These are phyloP conservation scores for Gallinago jamesoni DNA, from an alignment of 2,113 vertebrate species.

Conservation along the genomic window DNA sequence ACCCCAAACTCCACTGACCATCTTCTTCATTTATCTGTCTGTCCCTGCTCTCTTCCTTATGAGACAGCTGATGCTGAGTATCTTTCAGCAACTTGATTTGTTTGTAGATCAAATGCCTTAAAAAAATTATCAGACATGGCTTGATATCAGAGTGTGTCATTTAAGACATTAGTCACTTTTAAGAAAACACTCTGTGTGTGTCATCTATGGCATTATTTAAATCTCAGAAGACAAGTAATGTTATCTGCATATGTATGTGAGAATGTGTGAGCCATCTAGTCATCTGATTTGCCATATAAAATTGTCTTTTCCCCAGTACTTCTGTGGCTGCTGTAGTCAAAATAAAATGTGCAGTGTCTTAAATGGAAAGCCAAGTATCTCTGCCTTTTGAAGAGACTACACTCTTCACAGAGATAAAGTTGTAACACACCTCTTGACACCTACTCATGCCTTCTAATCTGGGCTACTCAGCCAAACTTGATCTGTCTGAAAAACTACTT, in stretches of 20 bases:
- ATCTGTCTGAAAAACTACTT: neutral
- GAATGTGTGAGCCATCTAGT: neutral
- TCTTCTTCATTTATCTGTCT: neutral
- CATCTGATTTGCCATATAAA: neutral
- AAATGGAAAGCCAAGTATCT: neutral
- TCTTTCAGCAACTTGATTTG: constrained; percentile 44
- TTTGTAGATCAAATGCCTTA: constrained; percentile 52
- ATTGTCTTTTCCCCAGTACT: neutral
- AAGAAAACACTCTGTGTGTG: neutral
- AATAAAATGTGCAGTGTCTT: neutral
- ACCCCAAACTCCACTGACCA: neutral
- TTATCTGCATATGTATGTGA: neutral
- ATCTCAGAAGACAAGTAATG: neutral
- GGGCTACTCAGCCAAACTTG: neutral
- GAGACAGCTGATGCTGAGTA: constrained; percentile 11
- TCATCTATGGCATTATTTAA: constrained; percentile 6
- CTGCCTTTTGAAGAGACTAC: neutral
- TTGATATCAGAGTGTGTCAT: constrained; percentile 11
- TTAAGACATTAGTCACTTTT: neutral
- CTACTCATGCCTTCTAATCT: neutral
- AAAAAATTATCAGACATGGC: constrained; percentile 25
- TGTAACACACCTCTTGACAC: neutral
- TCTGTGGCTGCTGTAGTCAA: neutral
- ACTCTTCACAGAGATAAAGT: neutral
- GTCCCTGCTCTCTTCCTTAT: neutral